A percentile compares a stretch with the other conserved stretches of the same genome.
Conservation (phyloP, 1,140 invertebrate genomes). For the Drosophila nebulosa region DNA sequence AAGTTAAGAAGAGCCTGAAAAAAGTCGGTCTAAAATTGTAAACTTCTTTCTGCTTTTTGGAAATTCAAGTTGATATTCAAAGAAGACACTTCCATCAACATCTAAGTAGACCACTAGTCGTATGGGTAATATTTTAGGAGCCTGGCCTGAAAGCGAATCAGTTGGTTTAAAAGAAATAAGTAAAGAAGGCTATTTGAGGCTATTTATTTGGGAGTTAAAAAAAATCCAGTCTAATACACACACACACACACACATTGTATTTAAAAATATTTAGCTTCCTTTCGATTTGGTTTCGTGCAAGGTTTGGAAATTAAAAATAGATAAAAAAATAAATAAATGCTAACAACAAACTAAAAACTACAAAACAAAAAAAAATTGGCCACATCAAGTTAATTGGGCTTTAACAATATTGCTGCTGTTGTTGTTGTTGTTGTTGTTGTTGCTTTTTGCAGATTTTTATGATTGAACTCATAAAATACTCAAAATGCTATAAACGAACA, state of each 20-base stretch:
- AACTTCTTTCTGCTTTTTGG: no score
- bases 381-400: slow-evolving; percentile 7
- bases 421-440: slow-evolving; percentile 15
- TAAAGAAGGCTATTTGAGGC: no score
- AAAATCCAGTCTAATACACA: background rate
- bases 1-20: no score
- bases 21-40: no score
- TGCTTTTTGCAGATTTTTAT: slow-evolving; percentile 39
- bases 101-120: background rate
- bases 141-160: no score
- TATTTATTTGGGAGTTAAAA: no score
- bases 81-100: no score
- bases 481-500: slow-evolving; percentile 45
- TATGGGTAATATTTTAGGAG: background rate
- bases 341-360: background rate
- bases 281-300: slow-evolving; percentile 38
- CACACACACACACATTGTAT: background rate
- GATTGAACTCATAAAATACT: slow-evolving; percentile 63
- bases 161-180: no score
- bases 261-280: background rate
- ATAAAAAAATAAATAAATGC: slow-evolving; percentile 22
- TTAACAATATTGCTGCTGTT: background rate
- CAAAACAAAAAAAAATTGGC: slow-evolving; percentile 21
- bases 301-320: slow-evolving; percentile 44
- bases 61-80: no score